Percentiles rank a stretch among this genome's conserved stretches.
Conservation (phyloP, 2,113 vertebrate species). For the Sebastes schlegelii region DNA sequence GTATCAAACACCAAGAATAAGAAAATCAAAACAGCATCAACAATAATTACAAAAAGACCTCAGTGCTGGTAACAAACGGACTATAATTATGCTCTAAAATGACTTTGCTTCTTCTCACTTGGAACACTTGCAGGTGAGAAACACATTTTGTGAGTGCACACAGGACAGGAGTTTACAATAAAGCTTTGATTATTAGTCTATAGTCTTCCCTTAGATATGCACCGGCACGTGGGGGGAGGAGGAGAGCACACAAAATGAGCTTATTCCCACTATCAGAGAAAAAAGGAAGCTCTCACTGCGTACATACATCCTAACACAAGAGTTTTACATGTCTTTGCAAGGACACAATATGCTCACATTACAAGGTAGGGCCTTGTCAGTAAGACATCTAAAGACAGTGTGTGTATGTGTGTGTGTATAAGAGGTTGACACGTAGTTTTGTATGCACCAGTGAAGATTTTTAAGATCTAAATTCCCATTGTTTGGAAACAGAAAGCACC, state of each 20-base stretch:
- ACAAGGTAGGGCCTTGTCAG: conserved; percentile 31
- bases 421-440: conserved; percentile 52
- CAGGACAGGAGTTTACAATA: conserved; percentile 71
- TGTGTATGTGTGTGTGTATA: neutral
- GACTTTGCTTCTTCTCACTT: conserved; percentile 42
- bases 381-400: conserved; percentile 46
- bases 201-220: conserved; percentile 69
- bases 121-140: conserved; percentile 40
- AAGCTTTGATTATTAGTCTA: conserved; percentile 76
- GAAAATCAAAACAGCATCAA: conserved; percentile 78
- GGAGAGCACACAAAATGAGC: conserved; percentile 40
- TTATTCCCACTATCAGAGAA: conserved; percentile 40
- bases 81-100: conserved; percentile 64
- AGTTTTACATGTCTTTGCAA: conserved; percentile 58
- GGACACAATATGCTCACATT: conserved; percentile 39
- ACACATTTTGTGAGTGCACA: conserved; percentile 57
- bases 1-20: conserved; percentile 81
- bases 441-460: conserved; percentile 62
- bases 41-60: conserved; percentile 79
- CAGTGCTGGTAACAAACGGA: conserved; percentile 83
- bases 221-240: conserved; percentile 30
- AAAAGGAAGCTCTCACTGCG: conserved; percentile 44
- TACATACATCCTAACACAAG: conserved; percentile 37
- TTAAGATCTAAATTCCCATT: conserved; percentile 33
- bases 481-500: conserved; percentile 72